A percentile compares a stretch with the other conserved stretches of the same genome.
These are phyloP conservation scores for Lepidurus couesii DNA, from an alignment of 1,140 invertebrate genomes.

Conservation along the genomic window DNA sequence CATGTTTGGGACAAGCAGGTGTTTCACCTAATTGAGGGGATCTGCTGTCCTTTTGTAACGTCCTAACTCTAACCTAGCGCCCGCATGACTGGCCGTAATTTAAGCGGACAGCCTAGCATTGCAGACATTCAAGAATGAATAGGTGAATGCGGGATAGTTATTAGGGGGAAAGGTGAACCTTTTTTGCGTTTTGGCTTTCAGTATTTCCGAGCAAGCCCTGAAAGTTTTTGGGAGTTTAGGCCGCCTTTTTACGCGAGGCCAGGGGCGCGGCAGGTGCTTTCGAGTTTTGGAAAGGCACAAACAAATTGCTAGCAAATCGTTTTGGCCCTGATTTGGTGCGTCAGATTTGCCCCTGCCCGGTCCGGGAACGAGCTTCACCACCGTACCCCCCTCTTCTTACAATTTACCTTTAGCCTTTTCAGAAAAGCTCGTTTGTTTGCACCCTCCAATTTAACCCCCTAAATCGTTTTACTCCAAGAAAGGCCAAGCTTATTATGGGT, in stretches of 20 bases:
- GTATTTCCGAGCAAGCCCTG: neutral
- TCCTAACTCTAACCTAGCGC: neutral
- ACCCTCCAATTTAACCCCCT: neutral
- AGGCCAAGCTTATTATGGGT: conserved; percentile 1
- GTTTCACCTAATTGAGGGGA: neutral
- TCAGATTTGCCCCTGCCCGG: neutral
- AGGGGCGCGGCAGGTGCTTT: conserved; percentile 8
- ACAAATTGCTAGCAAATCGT: conserved; percentile 18
- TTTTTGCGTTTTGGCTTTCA: neutral
- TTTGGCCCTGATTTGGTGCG: conserved; percentile 13
- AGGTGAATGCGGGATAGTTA: conserved; percentile 18
- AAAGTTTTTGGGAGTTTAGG: neutral
- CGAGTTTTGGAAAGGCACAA: neutral
- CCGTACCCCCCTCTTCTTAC: neutral
- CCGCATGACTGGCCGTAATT: conserved; percentile 12
- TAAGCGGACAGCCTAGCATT: conserved; percentile 1
- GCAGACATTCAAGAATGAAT: conserved; percentile 7
- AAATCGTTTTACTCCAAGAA: neutral
- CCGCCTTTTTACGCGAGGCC: neutral
- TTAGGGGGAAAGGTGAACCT: conserved; percentile 1
- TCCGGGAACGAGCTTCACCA: neutral
- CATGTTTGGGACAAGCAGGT: neutral
- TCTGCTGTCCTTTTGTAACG: neutral
- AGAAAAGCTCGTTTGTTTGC: neutral
- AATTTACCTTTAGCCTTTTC: too few relatives aligned